phyloP scores from a whole-genome alignment of 1,140 invertebrate genomes.

The Drosophila suzukii region DNA sequence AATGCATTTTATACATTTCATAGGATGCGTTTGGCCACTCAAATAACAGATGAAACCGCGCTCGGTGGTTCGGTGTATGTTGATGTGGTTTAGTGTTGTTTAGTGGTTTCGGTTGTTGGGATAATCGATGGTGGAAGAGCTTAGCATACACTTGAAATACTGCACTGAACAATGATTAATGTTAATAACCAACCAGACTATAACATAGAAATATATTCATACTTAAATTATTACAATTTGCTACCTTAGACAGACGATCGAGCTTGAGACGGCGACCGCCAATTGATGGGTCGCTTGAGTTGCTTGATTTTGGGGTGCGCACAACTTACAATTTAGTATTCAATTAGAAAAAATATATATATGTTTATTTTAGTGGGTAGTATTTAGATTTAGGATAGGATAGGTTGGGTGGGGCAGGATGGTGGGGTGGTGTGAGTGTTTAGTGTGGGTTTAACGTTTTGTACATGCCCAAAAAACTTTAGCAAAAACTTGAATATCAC shows the following conservation, averaged over 20 bases:
- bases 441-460: slow-evolving; percentile 44
- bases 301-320: slow-evolving; percentile 26
- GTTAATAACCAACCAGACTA: slow-evolving; percentile 52
- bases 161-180: slow-evolving; percentile 52
- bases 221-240: slow-evolving; percentile 53
- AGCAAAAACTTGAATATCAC: slow-evolving; percentile 57
- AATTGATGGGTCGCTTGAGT: slow-evolving; percentile 16
- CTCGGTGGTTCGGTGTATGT: slow-evolving; percentile 43
- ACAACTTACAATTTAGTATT: slow-evolving; percentile 46
- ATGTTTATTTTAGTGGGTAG: slow-evolving; percentile 31
- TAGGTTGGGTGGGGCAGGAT: background rate
- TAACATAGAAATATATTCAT: slow-evolving; percentile 52
- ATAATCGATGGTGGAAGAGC: slow-evolving; percentile 4
- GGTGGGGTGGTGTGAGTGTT: slow-evolving; percentile 13
- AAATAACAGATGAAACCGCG: slow-evolving; percentile 51
- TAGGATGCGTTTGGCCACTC: slow-evolving; percentile 34
- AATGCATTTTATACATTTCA: slow-evolving; percentile 27
- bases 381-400: background rate
- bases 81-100: slow-evolving; percentile 11
- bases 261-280: slow-evolving; percentile 39
- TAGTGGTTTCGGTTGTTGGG: background rate
- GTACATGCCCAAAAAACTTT: slow-evolving; percentile 56
- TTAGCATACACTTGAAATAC: slow-evolving; percentile 51
- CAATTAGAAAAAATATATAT: slow-evolving; percentile 51
- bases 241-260: slow-evolving; percentile 47